Evolutionary conservation across 2,113 vertebrate species (phyloP), one percentile per base, ranked within the genome.

Genomic region (Sphyrna mokarran): DNA sequence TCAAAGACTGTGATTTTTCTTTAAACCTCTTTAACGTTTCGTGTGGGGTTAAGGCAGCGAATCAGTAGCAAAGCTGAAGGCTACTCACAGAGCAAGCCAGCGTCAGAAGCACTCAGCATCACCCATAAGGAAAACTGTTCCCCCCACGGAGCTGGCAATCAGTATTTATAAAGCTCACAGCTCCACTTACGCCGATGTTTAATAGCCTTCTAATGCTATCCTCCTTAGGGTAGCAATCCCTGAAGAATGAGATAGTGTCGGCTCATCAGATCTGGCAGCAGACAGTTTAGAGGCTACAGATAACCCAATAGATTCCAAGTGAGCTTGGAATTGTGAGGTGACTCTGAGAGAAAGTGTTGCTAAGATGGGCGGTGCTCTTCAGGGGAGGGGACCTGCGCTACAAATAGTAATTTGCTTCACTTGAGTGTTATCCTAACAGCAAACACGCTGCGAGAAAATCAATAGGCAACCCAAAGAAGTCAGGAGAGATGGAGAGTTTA

Each of bases 151-250:
- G 96, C 96, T 96, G 96, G 96, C 96, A 96, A 97, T 97, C 97
- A 97, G 97, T 97, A 97, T 97, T 97, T 96, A 97, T 97, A 97
- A 97, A 95, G 96, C 96, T 97, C 97, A 97, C 95, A 95, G 96
- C 96, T 96, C 93, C 96, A 96, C 95, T 96, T 96, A 96, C 96
- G 96, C 96, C 97, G 96, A 96, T 97, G 96, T 96, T 96, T 97
- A 97, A 97, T 96, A 96, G 96, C 96, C 96, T 97, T 97, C 97
- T 97, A 96, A 97, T 97, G 96, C 96, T 97, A 97, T 96, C 95
- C 96, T 97, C 96, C 96, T 96, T 94, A 95, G 95, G 97, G 96
- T 96, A 97, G 96, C 96, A 97, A 97, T 96, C 97, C 96, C 96
- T 97, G 97, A 97, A 96, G 95, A 97, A 96, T 69, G 95, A 96